Base-by-base conservation (phyloP, 1,140 invertebrate genomes). In the Caerostris darwini region DNA sequence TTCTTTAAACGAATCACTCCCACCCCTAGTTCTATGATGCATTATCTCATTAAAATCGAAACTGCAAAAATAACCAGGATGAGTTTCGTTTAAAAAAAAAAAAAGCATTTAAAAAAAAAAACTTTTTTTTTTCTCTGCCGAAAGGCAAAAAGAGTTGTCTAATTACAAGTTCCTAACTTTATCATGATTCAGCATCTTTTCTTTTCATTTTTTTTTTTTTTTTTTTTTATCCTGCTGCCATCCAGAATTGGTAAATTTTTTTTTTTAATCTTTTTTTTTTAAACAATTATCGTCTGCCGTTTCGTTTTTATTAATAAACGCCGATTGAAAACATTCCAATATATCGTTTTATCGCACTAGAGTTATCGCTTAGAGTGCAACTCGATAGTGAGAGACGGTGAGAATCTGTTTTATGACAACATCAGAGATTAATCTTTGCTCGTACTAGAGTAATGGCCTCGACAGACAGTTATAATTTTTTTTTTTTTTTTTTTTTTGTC, bases 1-100 rank as follows among this genome's bases (percentile, higher is more conserved):
- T 56, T 19, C 57, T 64, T 34, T 61, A 87, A 61, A 61, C 57
- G 7, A 87, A 64, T 50, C 57, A n/a, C 59, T 34, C 54, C 50
- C 54, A 12, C 57, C 58, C 61, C 83, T 54, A 54, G 54, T 19
- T 93, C 92, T 93, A 59, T 85, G 81, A 92, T 85, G 92, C 83
- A 93, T 93, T 93, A 93, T 93, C 92, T 93, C 83, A 93, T 93
- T 93, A 93, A 93, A 93, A 93, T 93, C 92, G 92, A 87, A 93
- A 83, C 64, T 86, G 64, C 59, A 8, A 83, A 77, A 67, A 67
- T 54, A n/a, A 34, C 56, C 56, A 67, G 71, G 90, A 92, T 34
- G 77, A 92, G 71, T 85, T 59, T 58, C 10, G 17, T n/a, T 19
- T 19, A 54, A 61, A 56, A 77, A 71, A 71, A 50, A 67, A 71